Evolutionary conservation across 2,888 invertebrate species (phyloP), one percentile per base, ranked within the genome.

Genomic region (Acheta domesticus): DNA sequence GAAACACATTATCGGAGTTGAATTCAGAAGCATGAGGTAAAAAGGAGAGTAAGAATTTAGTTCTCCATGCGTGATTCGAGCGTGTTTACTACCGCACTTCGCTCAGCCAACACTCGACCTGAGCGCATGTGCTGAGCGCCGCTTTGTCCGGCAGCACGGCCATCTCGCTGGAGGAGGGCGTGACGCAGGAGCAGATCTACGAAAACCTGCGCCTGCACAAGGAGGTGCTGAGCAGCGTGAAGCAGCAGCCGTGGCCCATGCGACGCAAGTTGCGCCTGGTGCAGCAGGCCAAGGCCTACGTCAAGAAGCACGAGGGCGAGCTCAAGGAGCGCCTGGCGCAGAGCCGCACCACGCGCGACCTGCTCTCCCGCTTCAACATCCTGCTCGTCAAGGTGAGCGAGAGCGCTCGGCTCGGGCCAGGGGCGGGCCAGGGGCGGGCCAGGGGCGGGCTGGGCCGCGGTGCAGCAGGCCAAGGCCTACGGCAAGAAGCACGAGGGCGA

Each of bases 141-240:
- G 36, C 23, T 14, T 75, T 23, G 16, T 78, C 20, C 79, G 80
- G 78, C 85, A 94, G 94, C 82, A 94, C 93, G 20, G 93, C 92
- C 19, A 93, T 93, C 84, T 93, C 93, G 2, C 89, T 94, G 86
- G 95, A 95, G 81, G 95, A 94, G 48, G 81, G 79, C 83, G 62
- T 93, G 83, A 92, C 92, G 0, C 94, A 96, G 85, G 96, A 96
- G 85, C 94, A 96, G 87, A 95, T 96, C 83, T 94, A 94, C 85
- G 96, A 96, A 86, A 96, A 96, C 85, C 93, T 97, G 81, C 92
- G 94, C 83, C 87, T 97, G 50, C 96, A 97, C 87, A 97, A 97
- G 86, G 97, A 97, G 87, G 95, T 97, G 1, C 88, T 97, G 82
- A 93, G 93, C 82, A 94, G 93, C 76, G 94, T 96, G 16, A 95